phyloP scores from a whole-genome alignment of 2,113 vertebrate species.

The Bathybates hornii region DNA sequence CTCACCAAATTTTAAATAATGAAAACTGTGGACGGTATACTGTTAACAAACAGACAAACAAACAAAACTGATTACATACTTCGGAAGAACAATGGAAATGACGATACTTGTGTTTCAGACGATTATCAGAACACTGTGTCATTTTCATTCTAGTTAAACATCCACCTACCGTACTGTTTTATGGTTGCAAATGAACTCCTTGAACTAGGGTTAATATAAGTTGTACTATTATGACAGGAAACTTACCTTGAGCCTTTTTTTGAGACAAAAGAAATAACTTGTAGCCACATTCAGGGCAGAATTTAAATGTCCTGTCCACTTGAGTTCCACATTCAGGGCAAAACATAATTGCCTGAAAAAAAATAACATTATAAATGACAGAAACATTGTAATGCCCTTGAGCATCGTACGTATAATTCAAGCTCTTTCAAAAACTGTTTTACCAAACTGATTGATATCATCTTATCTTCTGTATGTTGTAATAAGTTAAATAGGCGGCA shows the following conservation, averaged over 20 bases:
- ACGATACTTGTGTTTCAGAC: background rate
- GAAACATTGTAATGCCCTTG: background rate
- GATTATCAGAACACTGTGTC: background rate
- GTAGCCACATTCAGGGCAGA: constrained; percentile 11
- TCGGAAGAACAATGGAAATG: background rate
- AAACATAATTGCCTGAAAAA: background rate
- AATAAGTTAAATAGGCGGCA: background rate
- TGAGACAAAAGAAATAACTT: background rate
- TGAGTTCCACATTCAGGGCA: background rate
- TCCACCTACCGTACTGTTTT: background rate
- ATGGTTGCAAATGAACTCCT: background rate
- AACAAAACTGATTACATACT: background rate
- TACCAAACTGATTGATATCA: accelerated
- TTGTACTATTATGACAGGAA: accelerated
- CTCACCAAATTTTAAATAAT: accelerated
- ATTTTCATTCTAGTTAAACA: background rate
- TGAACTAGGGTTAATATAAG: no score
- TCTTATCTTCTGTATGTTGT: background rate
- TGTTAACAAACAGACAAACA: background rate
- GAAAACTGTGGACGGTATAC: accelerated
- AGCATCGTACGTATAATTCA: background rate
- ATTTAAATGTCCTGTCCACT: background rate
- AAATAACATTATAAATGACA: background rate
- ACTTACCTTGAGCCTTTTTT: background rate
- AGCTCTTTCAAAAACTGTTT: background rate